A percentile compares a stretch with the other conserved stretches of the same genome.
phyloP scores from a whole-genome alignment of 2,888 invertebrate genomes.

The Thymelicus lineola region DNA sequence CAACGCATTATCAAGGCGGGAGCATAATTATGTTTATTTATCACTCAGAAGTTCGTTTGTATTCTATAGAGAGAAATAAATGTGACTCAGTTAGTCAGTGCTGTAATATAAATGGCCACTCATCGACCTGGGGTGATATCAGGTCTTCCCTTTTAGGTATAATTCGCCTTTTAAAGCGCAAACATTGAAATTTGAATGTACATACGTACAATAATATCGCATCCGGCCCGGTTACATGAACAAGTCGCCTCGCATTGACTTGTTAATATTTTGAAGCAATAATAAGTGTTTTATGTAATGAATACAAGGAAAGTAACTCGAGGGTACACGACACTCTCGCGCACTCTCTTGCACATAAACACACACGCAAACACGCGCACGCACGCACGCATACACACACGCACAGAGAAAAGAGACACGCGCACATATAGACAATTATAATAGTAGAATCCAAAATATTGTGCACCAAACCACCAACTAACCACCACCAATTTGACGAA shows the following conservation, averaged over 20 bases:
- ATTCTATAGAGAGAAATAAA: background rate
- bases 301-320: too few relatives aligned
- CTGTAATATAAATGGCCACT: conserved; percentile 15
- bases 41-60: conserved; percentile 5
- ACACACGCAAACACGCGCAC: background rate
- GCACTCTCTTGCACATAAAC: background rate
- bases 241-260: conserved; percentile 3
- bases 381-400: background rate
- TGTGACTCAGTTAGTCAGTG: conserved; percentile 5
- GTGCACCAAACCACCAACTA: too few relatives aligned
- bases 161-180: conserved; percentile 33
- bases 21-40: conserved; percentile 12
- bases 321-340: background rate
- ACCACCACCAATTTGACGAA: too few relatives aligned
- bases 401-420: background rate
- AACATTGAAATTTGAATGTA: conserved; percentile 25
- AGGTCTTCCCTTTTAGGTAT: conserved; percentile 25
- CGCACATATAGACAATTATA: too few relatives aligned
- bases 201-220: conserved; percentile 15
- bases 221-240: conserved; percentile 12
- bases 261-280: too few relatives aligned
- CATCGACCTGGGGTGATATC: conserved; percentile 11
- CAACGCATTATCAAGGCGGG: background rate
- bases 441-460: too few relatives aligned
- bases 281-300: too few relatives aligned